Percentiles rank a stretch among this genome's conserved stretches.
Conservation (phyloP, 2,888 invertebrate genomes). For the Ypsolopha scabrella region DNA sequence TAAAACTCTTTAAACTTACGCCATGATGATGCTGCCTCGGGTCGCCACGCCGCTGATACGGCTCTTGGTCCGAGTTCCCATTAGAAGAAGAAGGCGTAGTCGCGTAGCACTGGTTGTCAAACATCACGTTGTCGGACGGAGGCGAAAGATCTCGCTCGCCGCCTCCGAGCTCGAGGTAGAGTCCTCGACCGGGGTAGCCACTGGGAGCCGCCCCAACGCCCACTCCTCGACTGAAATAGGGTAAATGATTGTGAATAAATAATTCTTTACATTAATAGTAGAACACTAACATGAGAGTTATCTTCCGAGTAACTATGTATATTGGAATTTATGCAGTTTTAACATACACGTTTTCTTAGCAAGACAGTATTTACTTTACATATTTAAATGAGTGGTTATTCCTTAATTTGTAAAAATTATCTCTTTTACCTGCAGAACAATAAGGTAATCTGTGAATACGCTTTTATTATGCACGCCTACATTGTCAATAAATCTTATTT, state of each 20-base stretch:
- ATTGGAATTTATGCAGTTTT: background rate
- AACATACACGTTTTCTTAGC: too few species aligned
- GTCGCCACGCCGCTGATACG: slow-evolving; percentile 69
- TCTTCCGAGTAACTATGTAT: background rate
- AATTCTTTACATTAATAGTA: too few species aligned
- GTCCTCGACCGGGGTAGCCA: slow-evolving; percentile 77
- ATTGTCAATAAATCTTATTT: too few species aligned
- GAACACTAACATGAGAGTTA: too few species aligned
- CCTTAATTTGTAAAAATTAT: too few species aligned
- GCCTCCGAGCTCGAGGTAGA: slow-evolving; percentile 79
- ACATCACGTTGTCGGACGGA: slow-evolving; percentile 93
- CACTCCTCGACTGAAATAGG: slow-evolving; percentile 40
- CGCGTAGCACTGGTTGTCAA: slow-evolving; percentile 96
- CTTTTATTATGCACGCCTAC: too few species aligned
- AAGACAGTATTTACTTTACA: too few species aligned
- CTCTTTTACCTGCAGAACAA: too few species aligned
- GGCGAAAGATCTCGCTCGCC: slow-evolving; percentile 79
- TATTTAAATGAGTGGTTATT: too few species aligned
- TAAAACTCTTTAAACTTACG: slow-evolving; percentile 31
- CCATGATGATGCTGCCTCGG: slow-evolving; percentile 75
- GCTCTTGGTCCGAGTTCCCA: slow-evolving; percentile 90
- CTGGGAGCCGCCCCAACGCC: slow-evolving; percentile 59
- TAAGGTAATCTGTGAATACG: too few species aligned
- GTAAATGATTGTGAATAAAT: background rate
- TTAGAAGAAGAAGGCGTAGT: slow-evolving; percentile 95